Base-by-base conservation (phyloP, 2,113 vertebrate genomes). In the Terrapene triunguis region DNA sequence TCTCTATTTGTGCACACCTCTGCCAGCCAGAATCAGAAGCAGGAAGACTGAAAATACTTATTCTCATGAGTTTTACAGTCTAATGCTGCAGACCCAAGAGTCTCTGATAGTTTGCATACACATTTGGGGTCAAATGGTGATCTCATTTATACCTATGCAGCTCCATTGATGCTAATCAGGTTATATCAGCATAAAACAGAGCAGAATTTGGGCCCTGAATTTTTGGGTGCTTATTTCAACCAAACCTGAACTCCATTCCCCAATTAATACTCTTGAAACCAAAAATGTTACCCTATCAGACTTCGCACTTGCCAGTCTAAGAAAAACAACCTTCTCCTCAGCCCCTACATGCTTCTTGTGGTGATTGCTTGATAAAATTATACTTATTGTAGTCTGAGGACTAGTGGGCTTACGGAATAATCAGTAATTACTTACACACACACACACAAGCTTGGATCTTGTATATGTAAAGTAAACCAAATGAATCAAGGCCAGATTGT, bases 391-490 rank as follows among this genome's bases (percentile, higher is more conserved):
- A 88, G 32, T 53, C 84, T 14, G 74, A 83, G 5, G 1, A 5
- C 80, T 92, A 90, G 32, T 84, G 84, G 53, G 84, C 92, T 79
- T 96, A 94, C 16, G 4, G 90, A 38, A 86, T 87, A 92, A 94
- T 80, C 6, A 59, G 80, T 88, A 90, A 84, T 59, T 35, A 65
- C 32, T 8, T 8, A 38, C 35, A 72, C 65, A 38, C 27, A 80
- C 81, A 87, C 62, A 93, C 94, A 65, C 91, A 91, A 92, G 24
- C 19, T 96, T 84, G 82, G 22, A 22, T 95, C 92, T 93, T 10
- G 2, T 93, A 97, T 79, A 78, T 89, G 92, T 88, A 76, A 89
- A 76, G 92, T 54, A 83, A 89, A 81, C 51, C 72, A 87, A 97
- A 92, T 51, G 84, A 92, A 82, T 19, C 55, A 94, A 92, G 72